Conservation (phyloP, 2,797 vertebrate genomes). For the Etheostoma perlongum region DNA sequence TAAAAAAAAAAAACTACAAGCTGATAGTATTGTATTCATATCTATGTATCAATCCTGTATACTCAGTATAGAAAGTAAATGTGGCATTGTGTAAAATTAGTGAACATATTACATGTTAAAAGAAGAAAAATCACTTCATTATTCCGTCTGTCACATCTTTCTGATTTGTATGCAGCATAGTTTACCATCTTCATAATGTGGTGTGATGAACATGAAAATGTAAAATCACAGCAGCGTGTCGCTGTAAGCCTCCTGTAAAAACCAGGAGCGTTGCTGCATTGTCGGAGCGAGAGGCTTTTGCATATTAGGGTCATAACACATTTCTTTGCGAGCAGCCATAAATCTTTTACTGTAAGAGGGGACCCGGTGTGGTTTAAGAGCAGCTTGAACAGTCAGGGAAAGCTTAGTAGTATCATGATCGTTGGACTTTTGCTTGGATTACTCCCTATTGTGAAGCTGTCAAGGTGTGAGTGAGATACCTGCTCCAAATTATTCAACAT, state of each 20-base stretch:
- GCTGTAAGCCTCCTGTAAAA: constrained; percentile 62
- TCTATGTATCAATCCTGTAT: not conserved
- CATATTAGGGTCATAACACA: constrained; percentile 58
- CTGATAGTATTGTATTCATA: not conserved
- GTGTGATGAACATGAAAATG: constrained; percentile 62
- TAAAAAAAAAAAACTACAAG: too few species aligned
- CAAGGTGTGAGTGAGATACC: constrained; percentile 32
- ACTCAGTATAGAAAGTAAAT: constrained; percentile 15
- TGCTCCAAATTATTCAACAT: constrained; percentile 66
- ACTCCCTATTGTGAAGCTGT: constrained; percentile 48
- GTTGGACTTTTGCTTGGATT: constrained; percentile 58
- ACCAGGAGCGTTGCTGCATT: constrained; percentile 32
- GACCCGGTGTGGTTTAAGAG: constrained; percentile 56
- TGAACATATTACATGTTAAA: constrained; percentile 30
- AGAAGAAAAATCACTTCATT: constrained; percentile 63
- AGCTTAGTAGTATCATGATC: constrained; percentile 48
- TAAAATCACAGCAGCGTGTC: constrained; percentile 44
- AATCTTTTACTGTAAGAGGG: constrained; percentile 68
- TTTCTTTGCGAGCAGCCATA: constrained; percentile 55
- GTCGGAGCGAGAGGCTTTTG: constrained; percentile 43
- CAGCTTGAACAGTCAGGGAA: constrained; percentile 34
- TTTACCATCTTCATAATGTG: constrained; percentile 47
- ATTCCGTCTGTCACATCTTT: constrained; percentile 57
- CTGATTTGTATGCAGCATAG: constrained; percentile 53
- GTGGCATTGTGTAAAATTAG: constrained; percentile 40